Evolutionary conservation across 2,888 invertebrate species (phyloP), one percentile per base, ranked within the genome.

Genomic region (Macaria liturata): DNA sequence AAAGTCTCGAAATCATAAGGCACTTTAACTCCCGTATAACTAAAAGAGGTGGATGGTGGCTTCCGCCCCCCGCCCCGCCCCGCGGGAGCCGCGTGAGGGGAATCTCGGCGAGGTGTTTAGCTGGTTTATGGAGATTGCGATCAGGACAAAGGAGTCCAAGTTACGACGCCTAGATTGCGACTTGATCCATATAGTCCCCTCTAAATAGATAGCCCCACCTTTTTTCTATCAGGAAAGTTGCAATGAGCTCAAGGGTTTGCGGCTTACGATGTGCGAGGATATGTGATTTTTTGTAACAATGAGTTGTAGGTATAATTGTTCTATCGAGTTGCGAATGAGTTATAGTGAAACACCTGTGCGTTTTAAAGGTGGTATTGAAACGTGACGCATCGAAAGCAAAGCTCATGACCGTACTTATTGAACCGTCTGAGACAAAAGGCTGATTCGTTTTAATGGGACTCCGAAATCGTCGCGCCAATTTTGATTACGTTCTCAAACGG

Each of bases 41-140:
- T 78, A 78, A 75, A 75, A 72, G 78, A 71, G 75, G 70, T 61
- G 68, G 74, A 69, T 64, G 57, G 50, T 43, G 55, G 59, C 57
- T 55, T 66, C 68, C 57, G 57, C 45, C 54, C 50, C 54, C 52
- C 50, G 48, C 64, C 61, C 65, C 64, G 46, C 57, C 68, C 70
- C 70, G 72, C 71, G 67, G 71, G 71, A 69, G 62, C 57, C 65
- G 50, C 76, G 81, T 74, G 80, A 78, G 83, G 80, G 76, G 83
- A 82, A 82, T 81, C 87, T 82, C 83, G 80, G 83, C 81, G 80
- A 88, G 89, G 87, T 88, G 88, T 89, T 89, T 88, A 88, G 87
- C 88, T 85, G 88, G 85, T 88, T 89, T 90, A 90, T 88, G 88
- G 87, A 90, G 90, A 90, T 90, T 89, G 88, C 88, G 82, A 88